Base-by-base conservation (phyloP, 2,888 invertebrate genomes). In the Merodon equestris region DNA sequence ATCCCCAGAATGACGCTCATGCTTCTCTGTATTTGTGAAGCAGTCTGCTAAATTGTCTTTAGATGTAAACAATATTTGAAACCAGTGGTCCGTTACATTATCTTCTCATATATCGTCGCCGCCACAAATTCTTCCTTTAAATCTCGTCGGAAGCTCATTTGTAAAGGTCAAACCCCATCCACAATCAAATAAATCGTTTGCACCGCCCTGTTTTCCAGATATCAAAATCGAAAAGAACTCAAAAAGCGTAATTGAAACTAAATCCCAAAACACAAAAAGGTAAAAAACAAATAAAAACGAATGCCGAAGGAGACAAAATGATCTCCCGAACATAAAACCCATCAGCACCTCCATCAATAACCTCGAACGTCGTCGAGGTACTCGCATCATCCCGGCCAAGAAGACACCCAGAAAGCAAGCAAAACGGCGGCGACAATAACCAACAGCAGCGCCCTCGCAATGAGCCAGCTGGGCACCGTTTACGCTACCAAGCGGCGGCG, bases 401-500 rank as follows among this genome's bases (percentile, higher is more conserved):
- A 17, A 58, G 67, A 36, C 61, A 57, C 19, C 44, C 48, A 14
- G 54, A 77, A 77, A 73, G 48, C 72, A 67, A 84, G 85, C 88
- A 88, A 85, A 83, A 87, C 88, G 88, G 87, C 88, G 87, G 87
- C 88, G 85, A 86, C 87, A 85, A 85, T 86, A 84, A 87, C 88
- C 84, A 87, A 87, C 84, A 86, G 87, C 86, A 81, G 74, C 71
- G 88, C 88, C 86, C 85, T 88, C 85, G 90, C 91, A 86, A 94
- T 94, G 93, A 96, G 95, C 91, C 97, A 97, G 89, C 93, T 97
- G 86, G 96, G 97, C 84, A 98, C 97, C 86, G 98, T 98, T 86
- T 98, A 98, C 90, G 98, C 98, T 85, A 98, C 98, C 85, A 98
- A 98, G 91, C 91, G 98, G 87, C 92, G 98, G 87, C 92, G 98